phyloP scores from a whole-genome alignment of 2,888 invertebrate genomes.

The Mesorhabditis spiculigera region DNA sequence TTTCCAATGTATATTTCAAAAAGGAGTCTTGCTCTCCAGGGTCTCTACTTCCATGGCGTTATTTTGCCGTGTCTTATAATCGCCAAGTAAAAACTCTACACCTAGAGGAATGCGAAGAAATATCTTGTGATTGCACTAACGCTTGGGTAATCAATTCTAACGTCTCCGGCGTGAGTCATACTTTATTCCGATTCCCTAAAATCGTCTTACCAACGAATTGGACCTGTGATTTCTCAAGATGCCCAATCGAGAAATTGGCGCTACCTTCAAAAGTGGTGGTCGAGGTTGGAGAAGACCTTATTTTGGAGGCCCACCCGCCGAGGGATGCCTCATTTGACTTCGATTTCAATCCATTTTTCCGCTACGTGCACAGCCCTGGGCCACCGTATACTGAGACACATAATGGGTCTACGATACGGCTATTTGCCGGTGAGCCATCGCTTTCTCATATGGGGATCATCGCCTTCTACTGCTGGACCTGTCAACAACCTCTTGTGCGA shows the following conservation, averaged over 20 bases:
- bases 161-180: no score
- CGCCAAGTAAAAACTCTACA: no score
- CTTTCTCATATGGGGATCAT: not conserved
- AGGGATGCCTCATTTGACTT: not conserved
- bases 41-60: no score
- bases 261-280: not conserved
- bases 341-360: not conserved
- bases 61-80: no score
- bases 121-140: no score
- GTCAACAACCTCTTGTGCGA: not conserved
- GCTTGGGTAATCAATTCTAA: no score
- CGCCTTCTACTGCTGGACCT: not conserved
- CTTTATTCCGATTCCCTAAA: no score
- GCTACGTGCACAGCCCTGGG: not conserved
- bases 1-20: no score
- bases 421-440: not conserved
- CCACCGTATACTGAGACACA: not conserved
- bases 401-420: no score
- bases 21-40: no score
- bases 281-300: not conserved
- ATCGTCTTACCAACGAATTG: not conserved
- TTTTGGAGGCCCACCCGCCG: not conserved
- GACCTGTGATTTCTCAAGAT: conserved; percentile 2
- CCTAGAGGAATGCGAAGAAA: no score
- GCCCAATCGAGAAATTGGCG: not conserved